Evolutionary conservation across 1,140 invertebrate species (phyloP).

Genomic region (Solenopsis fugax): DNA sequence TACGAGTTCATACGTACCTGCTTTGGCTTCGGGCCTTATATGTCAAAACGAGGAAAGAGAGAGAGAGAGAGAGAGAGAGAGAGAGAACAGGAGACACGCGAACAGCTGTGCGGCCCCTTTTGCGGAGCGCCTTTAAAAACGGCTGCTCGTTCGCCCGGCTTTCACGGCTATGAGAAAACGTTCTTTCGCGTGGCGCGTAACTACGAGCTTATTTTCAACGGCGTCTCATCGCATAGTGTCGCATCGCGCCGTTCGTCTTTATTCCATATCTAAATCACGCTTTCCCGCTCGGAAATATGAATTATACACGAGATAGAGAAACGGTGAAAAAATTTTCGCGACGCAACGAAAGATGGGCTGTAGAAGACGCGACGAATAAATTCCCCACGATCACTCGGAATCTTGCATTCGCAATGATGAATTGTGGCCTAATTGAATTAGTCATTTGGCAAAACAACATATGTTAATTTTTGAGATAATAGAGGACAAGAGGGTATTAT

Average conservation of each 20-base stretch:
- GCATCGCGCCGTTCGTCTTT: background rate
- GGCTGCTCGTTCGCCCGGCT: slow-evolving; percentile 35
- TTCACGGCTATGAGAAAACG: slow-evolving; percentile 28
- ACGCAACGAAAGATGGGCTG: background rate
- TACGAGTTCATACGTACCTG: slow-evolving; percentile 16
- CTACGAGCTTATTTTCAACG: background rate
- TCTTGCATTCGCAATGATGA: no score
- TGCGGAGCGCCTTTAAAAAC: slow-evolving; percentile 75
- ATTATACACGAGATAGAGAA: slow-evolving; percentile 10
- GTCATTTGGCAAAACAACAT: no score
- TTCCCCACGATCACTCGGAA: no score
- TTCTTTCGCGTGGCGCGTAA: slow-evolving; percentile 4
- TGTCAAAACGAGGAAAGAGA: slow-evolving; percentile 58
- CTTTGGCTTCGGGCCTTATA: slow-evolving; percentile 72
- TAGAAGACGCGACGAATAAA: background rate
- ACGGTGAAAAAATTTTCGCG: background rate
- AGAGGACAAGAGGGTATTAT: no score
- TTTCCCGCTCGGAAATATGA: slow-evolving; percentile 26
- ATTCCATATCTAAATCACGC: slow-evolving; percentile 6
- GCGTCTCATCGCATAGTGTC: background rate
- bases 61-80: slow-evolving; percentile 16
- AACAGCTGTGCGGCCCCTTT: slow-evolving; percentile 77
- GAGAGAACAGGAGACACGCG: slow-evolving; percentile 24
- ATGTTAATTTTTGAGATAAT: no score
- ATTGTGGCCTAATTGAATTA: no score